Evolutionary conservation across 1,140 invertebrate genomes (phyloP).

Genomic region (Holcopasites calliopsidis): DNA sequence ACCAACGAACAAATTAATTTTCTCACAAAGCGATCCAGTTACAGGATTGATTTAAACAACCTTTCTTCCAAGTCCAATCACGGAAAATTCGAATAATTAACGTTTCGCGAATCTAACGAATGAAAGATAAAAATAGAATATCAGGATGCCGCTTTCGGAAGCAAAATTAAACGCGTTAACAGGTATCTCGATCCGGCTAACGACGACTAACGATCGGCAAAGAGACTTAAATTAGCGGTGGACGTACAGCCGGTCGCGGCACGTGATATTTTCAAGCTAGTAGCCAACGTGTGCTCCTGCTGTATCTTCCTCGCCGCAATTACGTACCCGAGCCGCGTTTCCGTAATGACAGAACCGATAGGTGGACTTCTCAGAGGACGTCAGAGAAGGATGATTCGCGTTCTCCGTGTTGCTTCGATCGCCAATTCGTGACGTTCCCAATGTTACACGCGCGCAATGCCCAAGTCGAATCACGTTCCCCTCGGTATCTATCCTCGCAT

Average conservation of each 20-base stretch:
- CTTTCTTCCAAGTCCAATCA: no score
- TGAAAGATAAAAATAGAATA: background rate
- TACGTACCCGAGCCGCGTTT: conserved; percentile 13
- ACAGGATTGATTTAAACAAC: no score
- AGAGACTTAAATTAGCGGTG: background rate
- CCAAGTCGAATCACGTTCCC: background rate
- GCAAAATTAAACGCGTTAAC: background rate
- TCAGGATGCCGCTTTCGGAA: background rate
- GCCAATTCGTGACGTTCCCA: background rate
- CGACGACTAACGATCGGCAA: conserved; percentile 13
- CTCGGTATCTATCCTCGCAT: no score
- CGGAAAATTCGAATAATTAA: no score
- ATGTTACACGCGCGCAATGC: background rate
- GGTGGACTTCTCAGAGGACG: conserved; percentile 9
- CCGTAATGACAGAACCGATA: background rate
- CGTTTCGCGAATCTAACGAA: no score
- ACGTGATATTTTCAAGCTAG: conserved; percentile 6
- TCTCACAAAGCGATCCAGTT: no score
- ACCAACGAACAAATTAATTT: no score
- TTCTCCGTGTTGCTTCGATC: background rate
- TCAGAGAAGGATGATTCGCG: background rate
- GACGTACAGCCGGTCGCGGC: background rate
- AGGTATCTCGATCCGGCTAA: background rate
- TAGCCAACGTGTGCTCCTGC: background rate
- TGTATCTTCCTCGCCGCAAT: conserved; percentile 7